Evolutionary conservation across 2,888 invertebrate species (phyloP).

Genomic region (Drosophila kambysellisi): DNA sequence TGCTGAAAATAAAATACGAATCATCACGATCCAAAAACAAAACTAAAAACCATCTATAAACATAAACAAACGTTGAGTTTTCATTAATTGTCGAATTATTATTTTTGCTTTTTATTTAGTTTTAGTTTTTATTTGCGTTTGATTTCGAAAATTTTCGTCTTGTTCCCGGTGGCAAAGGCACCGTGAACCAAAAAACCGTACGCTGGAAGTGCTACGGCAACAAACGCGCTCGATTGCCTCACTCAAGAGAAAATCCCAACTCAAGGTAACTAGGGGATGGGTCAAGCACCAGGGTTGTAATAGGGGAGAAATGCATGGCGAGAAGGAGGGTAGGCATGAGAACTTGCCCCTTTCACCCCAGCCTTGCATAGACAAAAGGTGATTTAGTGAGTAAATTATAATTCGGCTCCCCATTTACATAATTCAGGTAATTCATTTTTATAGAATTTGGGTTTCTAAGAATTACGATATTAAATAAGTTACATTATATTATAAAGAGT

Average conservation of each 20-base stretch:
- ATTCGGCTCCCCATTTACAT: background rate
- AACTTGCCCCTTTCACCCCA: background rate
- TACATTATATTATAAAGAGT: background rate
- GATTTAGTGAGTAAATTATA: background rate
- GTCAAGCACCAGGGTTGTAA: background rate
- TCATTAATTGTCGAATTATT: constrained; percentile 9
- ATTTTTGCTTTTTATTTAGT: constrained; percentile 10
- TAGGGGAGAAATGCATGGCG: background rate
- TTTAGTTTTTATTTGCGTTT: constrained; percentile 3
- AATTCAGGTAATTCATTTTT: background rate
- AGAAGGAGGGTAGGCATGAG: background rate
- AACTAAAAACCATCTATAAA: constrained; percentile 39
- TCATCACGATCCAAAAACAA: constrained; percentile 29
- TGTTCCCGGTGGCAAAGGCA: constrained; percentile 8
- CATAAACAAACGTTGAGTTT: constrained; percentile 9
- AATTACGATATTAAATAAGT: background rate
- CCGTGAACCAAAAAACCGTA: constrained; percentile 29
- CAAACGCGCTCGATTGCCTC: constrained; percentile 95
- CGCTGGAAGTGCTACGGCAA: constrained; percentile 92
- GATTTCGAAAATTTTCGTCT: constrained; percentile 1
- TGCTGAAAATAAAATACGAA: constrained; percentile 28
- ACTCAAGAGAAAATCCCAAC: constrained; percentile 85
- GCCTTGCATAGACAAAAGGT: background rate
- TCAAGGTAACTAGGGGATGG: constrained; percentile 79
- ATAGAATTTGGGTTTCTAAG: background rate